Base-by-base conservation (phyloP, 2,797 vertebrate genomes). In the Coccyzus lansbergi region DNA sequence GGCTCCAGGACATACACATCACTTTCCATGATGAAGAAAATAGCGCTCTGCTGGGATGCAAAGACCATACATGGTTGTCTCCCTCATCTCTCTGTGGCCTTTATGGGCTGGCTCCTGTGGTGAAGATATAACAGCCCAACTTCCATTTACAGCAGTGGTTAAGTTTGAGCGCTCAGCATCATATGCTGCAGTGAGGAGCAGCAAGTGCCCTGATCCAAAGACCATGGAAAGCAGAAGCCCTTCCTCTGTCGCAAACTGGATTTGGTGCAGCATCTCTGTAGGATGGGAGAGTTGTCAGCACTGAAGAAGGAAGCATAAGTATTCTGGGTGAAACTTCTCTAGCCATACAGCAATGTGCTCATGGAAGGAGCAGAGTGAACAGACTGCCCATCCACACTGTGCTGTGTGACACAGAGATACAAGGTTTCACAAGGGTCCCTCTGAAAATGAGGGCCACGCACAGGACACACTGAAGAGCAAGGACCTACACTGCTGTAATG, bases 71-170 rank as follows among this genome's bases (percentile, higher is more conserved):
- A 95, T 91, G 93, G 94, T 44, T 46, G 71, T 94, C 83, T 51
- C 49, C 31, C 31, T 4, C 70, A 36, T 70, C 67, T 71, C 88
- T 49, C 65, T 12, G 62, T 91, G 49, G 74, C 79, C 91, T 95
- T 95, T 92, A 88, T 0, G 0, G 88, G 83, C 68, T 67, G 74
- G 67, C 34, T 94, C 49, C 68, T 33, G 34, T 78, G 67, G 49
- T 3, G 0, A 90, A 51, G 70, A 88, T 25, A 12, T 51, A 94
- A 74, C 75, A 86, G 69, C 68, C 75, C 51, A 68, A 83, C 79
- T 94, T 96, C 95, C 94, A 91, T 96, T 94, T 95, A 95, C 86
- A 96, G 96, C 81, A 92, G 81, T 7, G 1, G n/a, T 11, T 34
- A 81, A 86, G 42, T 58, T 36, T 1, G 6, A 92, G 67, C 24